A percentile compares a stretch with the other conserved stretches of the same genome.
Conservation (phyloP, 2,113 vertebrate genomes). For the Anthoscopus minutus region DNA sequence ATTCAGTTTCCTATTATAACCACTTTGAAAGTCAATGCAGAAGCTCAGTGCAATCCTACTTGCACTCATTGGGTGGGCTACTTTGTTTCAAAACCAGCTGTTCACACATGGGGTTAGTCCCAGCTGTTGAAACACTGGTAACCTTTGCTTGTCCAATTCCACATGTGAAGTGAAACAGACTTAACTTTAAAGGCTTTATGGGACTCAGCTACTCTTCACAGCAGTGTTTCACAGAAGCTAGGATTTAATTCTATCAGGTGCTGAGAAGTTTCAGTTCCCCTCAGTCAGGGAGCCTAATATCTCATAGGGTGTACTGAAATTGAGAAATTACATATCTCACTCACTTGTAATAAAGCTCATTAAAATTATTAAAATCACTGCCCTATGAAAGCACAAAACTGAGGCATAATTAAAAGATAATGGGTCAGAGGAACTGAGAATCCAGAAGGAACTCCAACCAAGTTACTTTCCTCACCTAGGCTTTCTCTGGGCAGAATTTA, state of each 20-base stretch:
- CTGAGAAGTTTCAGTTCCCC: neutral
- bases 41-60: neutral
- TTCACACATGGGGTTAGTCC: neutral
- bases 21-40: neutral
- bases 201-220: neutral
- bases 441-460: neutral
- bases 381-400: neutral
- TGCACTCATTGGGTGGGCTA: neutral
- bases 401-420: slow-evolving; percentile 45
- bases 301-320: neutral
- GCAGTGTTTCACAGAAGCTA: neutral
- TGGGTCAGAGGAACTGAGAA: neutral
- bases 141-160: neutral
- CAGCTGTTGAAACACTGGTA: slow-evolving; percentile 26
- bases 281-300: neutral
- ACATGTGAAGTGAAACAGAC: neutral
- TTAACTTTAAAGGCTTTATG: neutral
- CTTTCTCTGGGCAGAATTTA: slow-evolving; percentile 1
- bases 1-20: neutral
- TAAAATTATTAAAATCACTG: slow-evolving; percentile 33
- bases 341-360: slow-evolving; percentile 24
- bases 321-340: neutral
- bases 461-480: neutral
- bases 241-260: neutral
- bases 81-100: slow-evolving; percentile 36